Base-by-base conservation (phyloP, 1,140 invertebrate genomes). In the Pachypeltis micranthus region DNA sequence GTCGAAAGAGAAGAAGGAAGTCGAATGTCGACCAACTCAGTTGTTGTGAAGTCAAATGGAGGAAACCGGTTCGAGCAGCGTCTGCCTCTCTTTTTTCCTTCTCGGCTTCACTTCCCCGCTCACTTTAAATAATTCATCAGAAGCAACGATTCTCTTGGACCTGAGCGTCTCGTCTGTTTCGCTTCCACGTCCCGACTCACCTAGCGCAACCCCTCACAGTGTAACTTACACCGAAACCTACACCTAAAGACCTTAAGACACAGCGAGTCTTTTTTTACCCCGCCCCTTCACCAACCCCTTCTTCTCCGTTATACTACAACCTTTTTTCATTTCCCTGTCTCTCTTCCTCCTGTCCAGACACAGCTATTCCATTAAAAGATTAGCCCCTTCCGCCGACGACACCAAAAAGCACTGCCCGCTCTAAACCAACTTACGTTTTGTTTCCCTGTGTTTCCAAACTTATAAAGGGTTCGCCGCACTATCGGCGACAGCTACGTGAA, bases 401-500 rank as follows among this genome's bases (percentile, higher is more conserved):
- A 51, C 47, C 21, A 21, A 51, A 51, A 51, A 51, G 47, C 47
- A 51, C 47, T 51, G 47, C 47, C 47, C 47, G 21, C 47, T 51
- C 47, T 51, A 51, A 51, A 51, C 19, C 12, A 51, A 51, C 47
- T 51, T 51, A 51, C 47, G 47, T 51, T 51, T 51, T 51, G 47
- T 51, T n/a, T n/a, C n/a, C n/a, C n/a, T n/a, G n/a, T n/a, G n/a
- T n/a, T n/a, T n/a, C n/a, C n/a, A n/a, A n/a, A n/a, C n/a, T n/a
- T n/a, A n/a, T n/a, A n/a, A n/a, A n/a, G n/a, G n/a, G n/a, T n/a
- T n/a, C n/a, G n/a, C n/a, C n/a, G n/a, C n/a, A n/a, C n/a, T n/a
- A n/a, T n/a, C n/a, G n/a, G n/a, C n/a, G n/a, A n/a, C n/a, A n/a
- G n/a, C n/a, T n/a, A n/a, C n/a, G n/a, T n/a, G n/a, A n/a, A n/a